Evolutionary conservation across 2,888 invertebrate species (phyloP).

Genomic region (Lamproptera curius): DNA sequence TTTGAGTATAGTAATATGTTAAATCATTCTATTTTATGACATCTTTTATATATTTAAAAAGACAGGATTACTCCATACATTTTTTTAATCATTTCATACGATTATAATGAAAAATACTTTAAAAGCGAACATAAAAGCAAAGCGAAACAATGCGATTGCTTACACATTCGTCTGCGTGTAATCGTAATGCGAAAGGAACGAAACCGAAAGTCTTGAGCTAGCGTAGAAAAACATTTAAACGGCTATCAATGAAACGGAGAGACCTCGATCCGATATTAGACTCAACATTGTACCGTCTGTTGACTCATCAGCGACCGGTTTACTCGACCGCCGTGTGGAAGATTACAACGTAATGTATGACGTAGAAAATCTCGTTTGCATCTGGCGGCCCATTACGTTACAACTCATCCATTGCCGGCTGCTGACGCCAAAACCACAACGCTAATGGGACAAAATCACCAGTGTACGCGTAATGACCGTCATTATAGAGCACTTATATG

Average conservation of each 20-base stretch:
- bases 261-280: conserved; percentile 9
- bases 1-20: too few species aligned
- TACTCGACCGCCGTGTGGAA: conserved; percentile 43
- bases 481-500: conserved; percentile 22
- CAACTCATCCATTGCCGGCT: conserved; percentile 3
- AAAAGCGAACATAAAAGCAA: neutral
- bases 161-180: neutral
- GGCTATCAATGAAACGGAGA: conserved; percentile 14
- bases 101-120: too few species aligned
- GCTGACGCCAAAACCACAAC: neutral
- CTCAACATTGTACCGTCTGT: conserved; percentile 15
- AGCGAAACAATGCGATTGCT: neutral
- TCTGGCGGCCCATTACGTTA: conserved; percentile 2
- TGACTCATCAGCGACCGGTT: conserved; percentile 46
- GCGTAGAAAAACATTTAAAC: conserved; percentile 8
- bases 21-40: too few species aligned
- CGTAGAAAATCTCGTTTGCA: conserved; percentile 29
- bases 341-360: conserved; percentile 44
- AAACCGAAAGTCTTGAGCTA: conserved; percentile 1
- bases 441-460: neutral
- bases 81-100: too few species aligned
- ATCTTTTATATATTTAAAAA: too few species aligned
- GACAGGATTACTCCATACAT: too few species aligned
- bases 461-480: conserved; percentile 8
- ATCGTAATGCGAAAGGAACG: neutral